Base-by-base conservation (phyloP, 2,113 vertebrate species). In the Eulacestoma nigropectus region DNA sequence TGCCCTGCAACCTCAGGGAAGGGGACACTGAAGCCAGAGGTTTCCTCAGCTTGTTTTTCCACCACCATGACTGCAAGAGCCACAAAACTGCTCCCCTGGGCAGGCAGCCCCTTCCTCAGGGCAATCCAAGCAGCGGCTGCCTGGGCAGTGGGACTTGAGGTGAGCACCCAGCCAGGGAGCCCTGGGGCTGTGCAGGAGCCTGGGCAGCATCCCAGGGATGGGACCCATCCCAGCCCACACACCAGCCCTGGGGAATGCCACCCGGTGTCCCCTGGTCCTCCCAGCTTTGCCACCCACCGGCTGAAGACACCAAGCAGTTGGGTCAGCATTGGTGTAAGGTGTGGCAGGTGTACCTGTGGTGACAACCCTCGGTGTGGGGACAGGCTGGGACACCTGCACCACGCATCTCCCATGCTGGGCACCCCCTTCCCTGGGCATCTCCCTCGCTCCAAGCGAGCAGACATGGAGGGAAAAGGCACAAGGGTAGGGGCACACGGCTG, bases 341-440 rank as follows among this genome's bases (percentile, higher is more conserved):
- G 52, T 12, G 23, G 19, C 37, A 37, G 46, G 30, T 5, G 4
- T 10, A 11, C 9, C 52, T 13, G 10, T 1, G 8, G 56, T 35
- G 44, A 42, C 46, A 32, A 2, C 11, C 53, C 20, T 10, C 3
- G 4, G 22, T 0, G 1, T 10, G 64, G 57, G 83, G 52, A 80
- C 56, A 52, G 56, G 37, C 41, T 64, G 77, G 27, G 81, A 37
- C n/a, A 56, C 57, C 56, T 15, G 13, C 35, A 50, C 14, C 35
- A 37, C 0, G 0, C 37, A 41, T 17, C 27, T n/a, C 32, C 30
- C 39, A 1, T 2, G 3, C 68, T 13, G 3, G 7, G 10, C 80
- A 80, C 33, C 50, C 26, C 44, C 25, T 13, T 39, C 4, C 5
- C 49, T 4, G 16, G 9, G 44, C 77, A 41, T 19, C 25, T 26